phyloP scores from a whole-genome alignment of 2,797 vertebrate genomes.

The Oryzias sinensis region DNA sequence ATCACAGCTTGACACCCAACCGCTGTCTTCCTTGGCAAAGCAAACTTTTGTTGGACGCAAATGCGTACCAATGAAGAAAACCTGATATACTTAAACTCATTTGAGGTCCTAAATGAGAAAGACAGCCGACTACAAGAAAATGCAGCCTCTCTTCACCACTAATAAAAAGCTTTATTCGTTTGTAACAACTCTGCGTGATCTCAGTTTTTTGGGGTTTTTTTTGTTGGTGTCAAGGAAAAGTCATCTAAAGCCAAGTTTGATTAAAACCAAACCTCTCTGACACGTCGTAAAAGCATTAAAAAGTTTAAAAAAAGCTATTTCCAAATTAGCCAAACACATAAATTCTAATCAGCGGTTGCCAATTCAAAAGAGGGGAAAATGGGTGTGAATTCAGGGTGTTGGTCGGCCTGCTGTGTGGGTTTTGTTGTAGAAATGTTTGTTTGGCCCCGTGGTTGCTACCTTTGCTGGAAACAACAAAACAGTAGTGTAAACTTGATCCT shows the following conservation, averaged over 20 bases:
- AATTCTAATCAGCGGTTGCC: slow-evolving; percentile 22
- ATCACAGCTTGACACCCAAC: slow-evolving; percentile 24
- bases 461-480: slow-evolving; percentile 1
- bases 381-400: neutral
- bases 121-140: slow-evolving; percentile 9
- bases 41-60: too few relatives aligned
- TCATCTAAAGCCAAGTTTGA: slow-evolving; percentile 46
- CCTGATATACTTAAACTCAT: slow-evolving; percentile 28
- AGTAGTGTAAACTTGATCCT: slow-evolving; percentile 2
- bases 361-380: too few relatives aligned
- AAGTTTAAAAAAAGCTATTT: slow-evolving; percentile 45
- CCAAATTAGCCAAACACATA: slow-evolving; percentile 40
- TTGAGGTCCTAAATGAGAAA: slow-evolving; percentile 14
- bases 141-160: slow-evolving; percentile 3
- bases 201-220: slow-evolving; percentile 24
- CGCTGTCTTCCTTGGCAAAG: too few relatives aligned
- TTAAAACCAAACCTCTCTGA: slow-evolving; percentile 22
- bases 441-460: neutral
- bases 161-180: slow-evolving; percentile 14
- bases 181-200: slow-evolving; percentile 12
- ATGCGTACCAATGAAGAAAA: neutral
- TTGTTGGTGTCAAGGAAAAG: slow-evolving; percentile 47
- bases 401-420: too few relatives aligned
- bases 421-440: neutral
- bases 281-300: neutral